phyloP scores from a whole-genome alignment of 2,113 vertebrate species.

The Eurystomus gularis region DNA sequence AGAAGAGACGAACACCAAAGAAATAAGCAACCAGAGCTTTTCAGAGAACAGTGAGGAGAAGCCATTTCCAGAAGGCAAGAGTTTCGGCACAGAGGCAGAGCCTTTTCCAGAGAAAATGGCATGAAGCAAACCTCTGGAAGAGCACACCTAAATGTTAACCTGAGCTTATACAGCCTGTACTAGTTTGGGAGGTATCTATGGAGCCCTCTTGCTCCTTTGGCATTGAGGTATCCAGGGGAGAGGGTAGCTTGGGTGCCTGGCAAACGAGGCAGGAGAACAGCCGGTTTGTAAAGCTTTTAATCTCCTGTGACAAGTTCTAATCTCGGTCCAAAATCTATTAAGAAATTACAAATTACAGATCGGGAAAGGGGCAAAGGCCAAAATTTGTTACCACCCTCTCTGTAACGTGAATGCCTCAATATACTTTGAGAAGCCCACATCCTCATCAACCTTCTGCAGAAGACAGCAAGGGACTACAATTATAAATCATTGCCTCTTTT shows the following conservation, averaged over 20 bases:
- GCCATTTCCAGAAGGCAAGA: background rate
- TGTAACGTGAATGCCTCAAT: background rate
- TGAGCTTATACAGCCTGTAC: background rate
- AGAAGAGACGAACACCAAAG: background rate
- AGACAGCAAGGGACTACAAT: background rate
- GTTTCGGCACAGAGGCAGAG: background rate
- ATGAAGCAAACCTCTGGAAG: background rate
- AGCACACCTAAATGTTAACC: background rate
- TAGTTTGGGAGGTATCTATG: background rate
- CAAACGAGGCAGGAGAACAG: background rate
- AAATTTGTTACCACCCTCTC: background rate
- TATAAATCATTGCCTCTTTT: background rate
- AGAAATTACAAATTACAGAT: background rate
- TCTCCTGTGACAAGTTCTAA: background rate
- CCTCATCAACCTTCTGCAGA: background rate
- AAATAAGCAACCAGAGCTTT: background rate
- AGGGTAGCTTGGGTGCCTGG: background rate
- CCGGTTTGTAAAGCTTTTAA: background rate
- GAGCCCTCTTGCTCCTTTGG: background rate
- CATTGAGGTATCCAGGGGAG: background rate
- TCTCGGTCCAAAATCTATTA: background rate
- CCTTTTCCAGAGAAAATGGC: background rate
- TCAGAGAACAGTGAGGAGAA: background rate
- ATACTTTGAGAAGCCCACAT: background rate
- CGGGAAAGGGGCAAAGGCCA: background rate